Base-by-base conservation (phyloP, 2,797 vertebrate genomes). In the Malacoctenus gilli region DNA sequence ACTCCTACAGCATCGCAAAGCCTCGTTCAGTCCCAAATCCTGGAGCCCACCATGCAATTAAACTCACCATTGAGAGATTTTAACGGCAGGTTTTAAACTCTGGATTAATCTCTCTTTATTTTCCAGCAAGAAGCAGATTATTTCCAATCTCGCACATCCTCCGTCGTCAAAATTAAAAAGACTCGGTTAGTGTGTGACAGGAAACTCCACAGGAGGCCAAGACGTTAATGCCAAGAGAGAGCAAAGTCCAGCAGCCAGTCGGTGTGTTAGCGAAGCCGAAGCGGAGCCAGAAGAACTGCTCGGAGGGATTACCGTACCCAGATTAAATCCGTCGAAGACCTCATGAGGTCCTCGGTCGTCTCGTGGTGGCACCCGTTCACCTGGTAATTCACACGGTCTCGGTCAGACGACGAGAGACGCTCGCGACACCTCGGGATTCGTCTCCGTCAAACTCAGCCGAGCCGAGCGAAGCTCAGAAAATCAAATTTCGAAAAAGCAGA, bases 251-350 rank as follows among this genome's bases (percentile, higher is more conserved):
- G 59, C 70, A 69, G 78, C 52, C 23, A 50, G 54, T 18, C 19
- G 32, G 36, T 70, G 75, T 64, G 66, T 62, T 52, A 85, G 79
- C 44, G 39, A 59, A 75, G 68, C 55, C 31, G 61, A 60, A 80
- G 63, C 64, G 42, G 36, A 79, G 64, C 25, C 36, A 38, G 40
- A 75, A 79, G 65, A 72, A 39, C 73, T 63, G 62, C 64, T 69
- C 65, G 14, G 73, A 64, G 11, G 9, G 72, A 88, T 93, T 95
- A 96, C 94, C 91, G 83, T 98, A 98, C 95, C 95, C 92, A 91
- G 79, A 90, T 83, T 80, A 92, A 88, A 61, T 89, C 85, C 83
- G 91, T 75, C 77, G 91, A 61, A 76, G 91, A 66, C 68, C 86
- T 86, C 86, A 79, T 77, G 87, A 90, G 77, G 86, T 72, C 89